phyloP scores from a whole-genome alignment of 1,140 invertebrate species.

The Brachionus plicatilis region DNA sequence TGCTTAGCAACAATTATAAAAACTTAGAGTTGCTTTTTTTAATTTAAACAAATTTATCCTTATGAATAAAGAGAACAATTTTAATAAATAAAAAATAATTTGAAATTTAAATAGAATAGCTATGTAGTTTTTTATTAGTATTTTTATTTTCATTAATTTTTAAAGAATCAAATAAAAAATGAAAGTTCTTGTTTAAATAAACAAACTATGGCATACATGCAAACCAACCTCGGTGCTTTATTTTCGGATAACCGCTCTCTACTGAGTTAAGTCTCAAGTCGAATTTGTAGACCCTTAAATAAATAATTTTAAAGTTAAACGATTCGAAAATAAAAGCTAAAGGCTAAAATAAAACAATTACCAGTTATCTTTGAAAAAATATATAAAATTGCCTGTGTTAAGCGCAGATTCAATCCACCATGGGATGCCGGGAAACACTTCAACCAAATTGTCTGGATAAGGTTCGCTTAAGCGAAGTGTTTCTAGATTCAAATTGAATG shows the following conservation, averaged over 20 bases:
- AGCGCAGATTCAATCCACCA: background rate
- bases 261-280: background rate
- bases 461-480: background rate
- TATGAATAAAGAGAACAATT: background rate
- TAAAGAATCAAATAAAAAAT: background rate
- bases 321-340: no score
- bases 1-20: background rate
- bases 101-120: background rate
- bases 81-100: background rate
- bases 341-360: background rate
- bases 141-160: no score
- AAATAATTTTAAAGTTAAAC: background rate
- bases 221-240: conserved; percentile 11
- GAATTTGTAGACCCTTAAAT: background rate
- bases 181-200: background rate
- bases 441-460: background rate
- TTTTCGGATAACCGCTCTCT: conserved; percentile 20
- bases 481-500: background rate
- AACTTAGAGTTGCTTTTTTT: background rate
- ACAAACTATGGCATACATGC: background rate
- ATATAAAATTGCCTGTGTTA: background rate
- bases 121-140: background rate
- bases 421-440: conserved; percentile 6
- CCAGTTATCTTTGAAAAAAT: conserved; percentile 24
- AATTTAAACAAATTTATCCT: background rate